Base-by-base conservation (phyloP, 2,113 vertebrate species). In the Amia ocellicauda region DNA sequence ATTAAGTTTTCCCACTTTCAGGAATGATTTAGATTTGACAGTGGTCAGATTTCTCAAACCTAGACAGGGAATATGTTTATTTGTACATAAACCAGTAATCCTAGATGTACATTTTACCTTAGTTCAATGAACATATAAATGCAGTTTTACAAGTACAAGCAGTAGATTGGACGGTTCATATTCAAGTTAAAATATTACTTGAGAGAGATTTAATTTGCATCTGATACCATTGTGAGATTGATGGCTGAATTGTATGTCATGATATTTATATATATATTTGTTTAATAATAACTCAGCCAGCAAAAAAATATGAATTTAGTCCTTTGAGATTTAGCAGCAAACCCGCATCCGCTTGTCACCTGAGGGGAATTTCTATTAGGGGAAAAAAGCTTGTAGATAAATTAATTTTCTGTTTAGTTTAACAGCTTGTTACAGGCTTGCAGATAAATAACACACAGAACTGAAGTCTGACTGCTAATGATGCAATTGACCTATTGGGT, bases 321-420 rank as follows among this genome's bases (percentile, higher is more conserved):
- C 69, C 58, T 74, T 54, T 70, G 53, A 72, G 77, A 74, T 14
- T 78, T 80, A 47, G 31, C 26, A 64, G 66, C 72, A 55, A 69
- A 69, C 80, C 41, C 85, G 64, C 63, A 78, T 63, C 78, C 81
- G 74, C 63, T 78, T 85, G 67, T 85, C 80, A 80, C 78, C 82
- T 71, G 62, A 74, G 3, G 75, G 83, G 67, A 79, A 80, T 77
- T 88, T 85, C 82, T 78, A 84, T 85, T 60, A 51, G 62, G 76
- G 84, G 83, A 79, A 14, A 70, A 86, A 84, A 79, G 80, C 73
- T 78, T 75, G 67, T 45, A 79, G 80, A 91, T 85, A 87, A 91
- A 91, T 87, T 86, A 85, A 90, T 86, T 90, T 87, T 81, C 82
- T 89, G 65, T 88, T 90, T 86, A 86, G 83, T 85, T 81, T 83